Evolutionary conservation across 2,797 vertebrate genomes (phyloP).

Genomic region (Darevskia mixta): DNA sequence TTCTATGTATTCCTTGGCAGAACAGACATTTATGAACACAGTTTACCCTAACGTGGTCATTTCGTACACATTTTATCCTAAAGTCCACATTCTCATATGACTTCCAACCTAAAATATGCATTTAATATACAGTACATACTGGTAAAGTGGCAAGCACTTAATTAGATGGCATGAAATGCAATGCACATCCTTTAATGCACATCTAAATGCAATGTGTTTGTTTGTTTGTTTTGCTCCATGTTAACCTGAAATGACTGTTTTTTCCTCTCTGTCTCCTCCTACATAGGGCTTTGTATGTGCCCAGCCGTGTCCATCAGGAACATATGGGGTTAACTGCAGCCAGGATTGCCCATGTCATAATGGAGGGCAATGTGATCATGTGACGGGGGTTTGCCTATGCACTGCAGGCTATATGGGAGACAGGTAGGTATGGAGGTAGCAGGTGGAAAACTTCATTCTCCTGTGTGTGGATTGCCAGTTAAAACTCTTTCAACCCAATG

Average conservation of each 20-base stretch:
- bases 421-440: slow-evolving; percentile 83
- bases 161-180: neutral
- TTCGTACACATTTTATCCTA: too few species aligned
- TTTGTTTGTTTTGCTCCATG: neutral
- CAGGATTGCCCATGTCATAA: slow-evolving; percentile 97
- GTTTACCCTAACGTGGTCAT: too few species aligned
- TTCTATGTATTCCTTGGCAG: too few species aligned
- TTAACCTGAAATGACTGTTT: slow-evolving; percentile 37
- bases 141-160: too few species aligned
- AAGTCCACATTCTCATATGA: too few species aligned
- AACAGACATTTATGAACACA: too few species aligned
- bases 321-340: slow-evolving; percentile 95
- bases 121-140: too few species aligned
- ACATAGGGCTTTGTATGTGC: slow-evolving; percentile 94
- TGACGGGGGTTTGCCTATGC: slow-evolving; percentile 94
- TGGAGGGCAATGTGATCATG: slow-evolving; percentile 91
- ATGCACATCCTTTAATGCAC: neutral
- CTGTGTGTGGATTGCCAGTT: neutral
- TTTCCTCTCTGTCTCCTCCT: slow-evolving; percentile 30
- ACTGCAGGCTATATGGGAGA: slow-evolving; percentile 93
- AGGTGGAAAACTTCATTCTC: slow-evolving; percentile 6
- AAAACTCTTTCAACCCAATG: neutral
- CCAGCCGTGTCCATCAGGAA: slow-evolving; percentile 92
- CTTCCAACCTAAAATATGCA: too few species aligned
- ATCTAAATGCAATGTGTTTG: too few species aligned